Percentiles rank a stretch among this genome's conserved stretches.
These are phyloP conservation scores for Datnioides undecimradiatus DNA, from an alignment of 2,113 vertebrate species.

Conservation along the genomic window DNA sequence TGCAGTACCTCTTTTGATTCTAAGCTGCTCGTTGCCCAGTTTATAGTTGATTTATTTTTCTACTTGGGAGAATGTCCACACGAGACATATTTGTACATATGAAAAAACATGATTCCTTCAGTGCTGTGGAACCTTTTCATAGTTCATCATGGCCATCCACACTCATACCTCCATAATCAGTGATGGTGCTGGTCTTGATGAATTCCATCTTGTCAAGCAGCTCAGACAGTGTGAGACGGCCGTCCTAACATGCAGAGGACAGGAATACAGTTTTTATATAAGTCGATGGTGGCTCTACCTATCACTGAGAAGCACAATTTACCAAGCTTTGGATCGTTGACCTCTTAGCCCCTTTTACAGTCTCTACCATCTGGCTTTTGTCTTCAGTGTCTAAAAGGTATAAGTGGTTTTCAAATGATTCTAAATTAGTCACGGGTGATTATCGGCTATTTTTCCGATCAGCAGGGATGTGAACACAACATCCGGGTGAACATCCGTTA, in stretches of 20 bases:
- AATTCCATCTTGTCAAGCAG: constrained; percentile 74
- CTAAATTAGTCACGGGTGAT: too few relatives aligned
- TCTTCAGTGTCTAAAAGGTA: too few relatives aligned
- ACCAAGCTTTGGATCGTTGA: too few relatives aligned
- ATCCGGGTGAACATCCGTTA: too few relatives aligned
- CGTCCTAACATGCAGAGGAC: constrained; percentile 76
- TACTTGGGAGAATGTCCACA: background rate
- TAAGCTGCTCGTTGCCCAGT: background rate
- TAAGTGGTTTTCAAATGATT: too few relatives aligned
- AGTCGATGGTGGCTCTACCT: too few relatives aligned
- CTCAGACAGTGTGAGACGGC: constrained; percentile 76
- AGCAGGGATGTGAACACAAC: too few relatives aligned
- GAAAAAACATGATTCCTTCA: background rate
- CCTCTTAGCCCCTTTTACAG: too few relatives aligned
- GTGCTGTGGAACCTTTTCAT: constrained; percentile 33
- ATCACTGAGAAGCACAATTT: too few relatives aligned
- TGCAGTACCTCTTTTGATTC: background rate
- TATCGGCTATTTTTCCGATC: too few relatives aligned
- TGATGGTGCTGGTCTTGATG: constrained; percentile 81
- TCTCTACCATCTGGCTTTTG: too few relatives aligned
- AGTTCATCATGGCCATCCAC: constrained; percentile 79
- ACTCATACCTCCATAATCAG: constrained; percentile 82
- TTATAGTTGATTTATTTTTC: too few relatives aligned
- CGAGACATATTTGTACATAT: background rate
- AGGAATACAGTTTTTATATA: background rate